A percentile compares a stretch with the other conserved stretches of the same genome.
Conservation (phyloP, 2,888 invertebrate genomes). For the Elegia similella region DNA sequence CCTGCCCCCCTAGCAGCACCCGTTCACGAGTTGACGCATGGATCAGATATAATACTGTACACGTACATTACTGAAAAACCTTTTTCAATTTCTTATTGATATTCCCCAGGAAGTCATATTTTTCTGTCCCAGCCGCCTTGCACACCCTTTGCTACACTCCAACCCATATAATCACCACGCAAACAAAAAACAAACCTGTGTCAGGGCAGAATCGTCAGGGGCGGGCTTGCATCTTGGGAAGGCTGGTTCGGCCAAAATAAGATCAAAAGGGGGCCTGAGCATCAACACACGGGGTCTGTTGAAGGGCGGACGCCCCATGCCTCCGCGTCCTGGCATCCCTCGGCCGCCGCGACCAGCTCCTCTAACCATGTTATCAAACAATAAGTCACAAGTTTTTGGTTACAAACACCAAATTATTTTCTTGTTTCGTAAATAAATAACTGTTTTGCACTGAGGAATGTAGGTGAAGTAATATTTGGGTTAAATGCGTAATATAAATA, state of each 20-base stretch:
- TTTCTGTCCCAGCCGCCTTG: too few species aligned
- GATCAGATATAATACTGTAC: too few species aligned
- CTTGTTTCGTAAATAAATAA: background rate
- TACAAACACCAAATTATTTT: background rate
- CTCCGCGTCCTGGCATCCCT: conserved; percentile 84
- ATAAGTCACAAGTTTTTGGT: background rate
- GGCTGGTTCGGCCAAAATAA: conserved; percentile 92
- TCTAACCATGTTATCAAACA: conserved; percentile 82
- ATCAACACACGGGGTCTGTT: conserved; percentile 67
- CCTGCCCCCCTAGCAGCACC: too few species aligned
- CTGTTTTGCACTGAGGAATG: background rate
- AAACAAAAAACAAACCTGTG: conserved; percentile 80
- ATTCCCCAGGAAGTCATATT: too few species aligned
- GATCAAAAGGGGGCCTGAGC: conserved; percentile 91
- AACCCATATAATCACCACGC: background rate
- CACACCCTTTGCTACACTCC: too few species aligned
- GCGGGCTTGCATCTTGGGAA: conserved; percentile 91
- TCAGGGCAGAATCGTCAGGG: conserved; percentile 92
- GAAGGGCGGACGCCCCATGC: conserved; percentile 78
- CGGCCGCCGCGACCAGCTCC: conserved; percentile 85
- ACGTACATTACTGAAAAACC: too few species aligned
- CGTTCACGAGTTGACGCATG: too few species aligned
- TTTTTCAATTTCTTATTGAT: too few species aligned
- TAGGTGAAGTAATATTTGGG: background rate
- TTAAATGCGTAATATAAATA: background rate